Conservation (phyloP, 2,797 vertebrate genomes). For the Naso thynnoides region DNA sequence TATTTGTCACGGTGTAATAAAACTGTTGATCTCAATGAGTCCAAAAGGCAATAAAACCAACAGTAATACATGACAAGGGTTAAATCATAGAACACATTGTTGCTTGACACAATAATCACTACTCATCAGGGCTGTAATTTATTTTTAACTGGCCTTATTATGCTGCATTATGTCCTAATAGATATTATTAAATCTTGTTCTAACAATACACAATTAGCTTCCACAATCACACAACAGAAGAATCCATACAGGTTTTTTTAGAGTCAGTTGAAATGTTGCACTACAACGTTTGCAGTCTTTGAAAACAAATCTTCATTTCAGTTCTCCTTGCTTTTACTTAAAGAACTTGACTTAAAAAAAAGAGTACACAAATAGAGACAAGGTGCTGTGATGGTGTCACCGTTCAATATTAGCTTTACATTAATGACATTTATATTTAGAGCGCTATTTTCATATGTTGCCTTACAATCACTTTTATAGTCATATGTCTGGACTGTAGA, state of each 20-base stretch:
- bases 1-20: conserved; percentile 4
- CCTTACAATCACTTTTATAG: not conserved
- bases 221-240: not conserved
- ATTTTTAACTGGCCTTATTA: conserved; percentile 5
- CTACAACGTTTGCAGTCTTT: not conserved
- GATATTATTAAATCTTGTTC: conserved; percentile 5
- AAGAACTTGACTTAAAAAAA: not conserved
- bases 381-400: not conserved
- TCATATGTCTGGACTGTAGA: not conserved
- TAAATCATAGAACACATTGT: conserved; percentile 17
- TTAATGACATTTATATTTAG: too few relatives aligned
- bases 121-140: conserved; percentile 1
- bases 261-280: not conserved
- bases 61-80: not conserved
- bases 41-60: not conserved
- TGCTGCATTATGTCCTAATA: not conserved
- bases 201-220: conserved; percentile 5
- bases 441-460: not conserved
- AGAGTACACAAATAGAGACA: not conserved
- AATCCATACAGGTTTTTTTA: conserved; percentile 8
- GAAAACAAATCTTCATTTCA: not conserved
- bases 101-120: not conserved
- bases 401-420: not conserved
- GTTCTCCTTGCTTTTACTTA: not conserved
- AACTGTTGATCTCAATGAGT: conserved; percentile 9